Conservation (phyloP, 2,797 vertebrate species). For the Gymnoscopelus braueri region DNA sequence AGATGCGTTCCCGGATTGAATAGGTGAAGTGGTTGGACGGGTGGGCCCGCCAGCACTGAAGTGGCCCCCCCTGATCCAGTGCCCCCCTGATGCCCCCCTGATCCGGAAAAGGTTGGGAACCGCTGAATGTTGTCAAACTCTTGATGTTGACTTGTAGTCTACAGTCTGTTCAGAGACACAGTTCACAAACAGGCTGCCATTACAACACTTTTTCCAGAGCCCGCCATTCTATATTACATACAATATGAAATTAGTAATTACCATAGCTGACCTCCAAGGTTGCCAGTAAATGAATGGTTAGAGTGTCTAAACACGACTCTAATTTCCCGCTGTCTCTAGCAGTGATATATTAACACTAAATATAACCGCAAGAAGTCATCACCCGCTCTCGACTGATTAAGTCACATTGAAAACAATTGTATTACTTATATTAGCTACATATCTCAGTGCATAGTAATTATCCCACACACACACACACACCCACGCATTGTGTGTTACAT, state of each 20-base stretch:
- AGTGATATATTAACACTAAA: conserved; percentile 67
- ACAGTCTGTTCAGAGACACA: conserved; percentile 16
- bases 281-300: conserved; percentile 58
- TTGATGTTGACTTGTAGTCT: too few relatives aligned
- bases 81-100: too few relatives aligned
- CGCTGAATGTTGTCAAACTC: too few relatives aligned
- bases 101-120: too few relatives aligned
- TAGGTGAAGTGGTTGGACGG: too few relatives aligned
- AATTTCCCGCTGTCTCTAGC: conserved; percentile 60
- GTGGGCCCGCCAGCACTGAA: too few relatives aligned
- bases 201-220: conserved; percentile 33
- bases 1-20: too few relatives aligned
- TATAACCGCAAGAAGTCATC: conserved; percentile 70
- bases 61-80: too few relatives aligned
- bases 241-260: conserved; percentile 48
- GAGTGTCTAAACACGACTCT: conserved; percentile 67
- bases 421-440: conserved; percentile 54
- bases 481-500: conserved; percentile 54
- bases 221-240: conserved; percentile 58
- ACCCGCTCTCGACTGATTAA: conserved; percentile 73
- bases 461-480: conserved; percentile 46
- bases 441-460: conserved; percentile 50
- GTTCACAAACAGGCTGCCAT: conserved; percentile 9
- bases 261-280: conserved; percentile 68
- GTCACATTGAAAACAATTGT: conserved; percentile 78